Evolutionary conservation across 2,888 invertebrate species (phyloP), one percentile per base, ranked within the genome.

Genomic region (Pandemis heparana): DNA sequence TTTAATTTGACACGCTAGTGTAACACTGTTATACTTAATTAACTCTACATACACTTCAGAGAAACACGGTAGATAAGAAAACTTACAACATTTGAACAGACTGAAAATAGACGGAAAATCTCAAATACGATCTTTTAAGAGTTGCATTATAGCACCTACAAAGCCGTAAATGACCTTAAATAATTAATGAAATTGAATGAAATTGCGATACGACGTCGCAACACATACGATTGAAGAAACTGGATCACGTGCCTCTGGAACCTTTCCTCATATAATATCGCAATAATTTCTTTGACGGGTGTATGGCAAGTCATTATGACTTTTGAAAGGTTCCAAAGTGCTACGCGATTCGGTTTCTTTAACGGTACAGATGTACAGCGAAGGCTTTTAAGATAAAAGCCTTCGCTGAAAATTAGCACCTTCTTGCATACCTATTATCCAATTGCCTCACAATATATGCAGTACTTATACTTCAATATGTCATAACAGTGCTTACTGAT

Each of bases 401-500:
- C 53, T 53, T 53, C 14, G 3, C 53, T 16, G 18, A 2, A 5
- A 48, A 46, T 46, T 12, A 12, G 10, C n/a, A 14, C n/a, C 18
- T 23, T 56, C 53, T 56, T 7, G n/a, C n/a, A n/a, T n/a, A n/a
- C n/a, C n/a, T n/a, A n/a, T n/a, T n/a, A n/a, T n/a, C n/a, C n/a
- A n/a, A 23, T 18, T 53, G 56, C 23, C 56, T 56, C 56, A 56
- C 18, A 9, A 53, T 18, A 53, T 18, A 23, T 16, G 18, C 8
- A 32, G 23, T 32, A 23, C 1, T 1, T 23, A 16, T 56, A 5
- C 56, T 12, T 56, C 23, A 56, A 23, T 56, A 56, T 1, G 23
- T 53, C 16, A 53, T 16, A 16, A 12, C n/a, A 18, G 60, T 18
- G 38, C 60, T 60, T 18, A 60, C 60, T 60, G 60, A 60, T 60